Conservation (phyloP, 1,140 invertebrate species). For the Drosophila bocqueti region DNA sequence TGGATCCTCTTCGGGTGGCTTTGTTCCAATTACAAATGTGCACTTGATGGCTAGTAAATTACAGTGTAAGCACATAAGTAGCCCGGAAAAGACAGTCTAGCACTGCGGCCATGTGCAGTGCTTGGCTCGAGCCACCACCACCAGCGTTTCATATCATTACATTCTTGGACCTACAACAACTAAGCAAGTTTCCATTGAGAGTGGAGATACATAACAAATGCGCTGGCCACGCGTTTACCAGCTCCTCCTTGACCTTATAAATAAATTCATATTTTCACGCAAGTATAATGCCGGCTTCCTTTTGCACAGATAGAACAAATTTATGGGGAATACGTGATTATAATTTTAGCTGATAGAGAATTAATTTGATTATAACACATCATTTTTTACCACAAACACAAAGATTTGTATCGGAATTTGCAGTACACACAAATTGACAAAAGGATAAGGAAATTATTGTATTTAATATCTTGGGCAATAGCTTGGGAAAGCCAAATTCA, state of each 20-base stretch:
- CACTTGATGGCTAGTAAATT: conserved; percentile 59
- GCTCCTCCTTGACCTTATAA: too few relatives aligned
- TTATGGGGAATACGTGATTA: too few relatives aligned
- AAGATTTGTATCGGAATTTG: background rate
- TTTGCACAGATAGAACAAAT: background rate
- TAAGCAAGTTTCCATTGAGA: too few relatives aligned
- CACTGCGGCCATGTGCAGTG: background rate
- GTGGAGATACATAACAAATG: too few relatives aligned
- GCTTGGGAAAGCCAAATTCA: conserved; percentile 30
- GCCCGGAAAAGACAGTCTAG: conserved; percentile 19
- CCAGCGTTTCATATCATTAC: too few relatives aligned
- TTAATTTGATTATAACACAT: background rate
- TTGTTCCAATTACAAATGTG: conserved; percentile 73
- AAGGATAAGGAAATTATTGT: background rate
- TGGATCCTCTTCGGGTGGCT: conserved; percentile 19
- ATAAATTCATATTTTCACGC: conserved; percentile 52
- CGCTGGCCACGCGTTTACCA: too few relatives aligned
- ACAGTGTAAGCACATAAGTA: conserved; percentile 39
- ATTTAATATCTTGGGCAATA: conserved; percentile 24
- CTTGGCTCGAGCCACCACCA: too few relatives aligned
- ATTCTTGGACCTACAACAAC: too few relatives aligned
- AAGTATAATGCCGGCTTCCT: conserved; percentile 52
- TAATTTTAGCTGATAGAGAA: background rate
- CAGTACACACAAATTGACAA: background rate
- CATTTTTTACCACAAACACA: background rate